Conservation (phyloP, 1,140 invertebrate genomes). For the Odontomachus brunneus region DNA sequence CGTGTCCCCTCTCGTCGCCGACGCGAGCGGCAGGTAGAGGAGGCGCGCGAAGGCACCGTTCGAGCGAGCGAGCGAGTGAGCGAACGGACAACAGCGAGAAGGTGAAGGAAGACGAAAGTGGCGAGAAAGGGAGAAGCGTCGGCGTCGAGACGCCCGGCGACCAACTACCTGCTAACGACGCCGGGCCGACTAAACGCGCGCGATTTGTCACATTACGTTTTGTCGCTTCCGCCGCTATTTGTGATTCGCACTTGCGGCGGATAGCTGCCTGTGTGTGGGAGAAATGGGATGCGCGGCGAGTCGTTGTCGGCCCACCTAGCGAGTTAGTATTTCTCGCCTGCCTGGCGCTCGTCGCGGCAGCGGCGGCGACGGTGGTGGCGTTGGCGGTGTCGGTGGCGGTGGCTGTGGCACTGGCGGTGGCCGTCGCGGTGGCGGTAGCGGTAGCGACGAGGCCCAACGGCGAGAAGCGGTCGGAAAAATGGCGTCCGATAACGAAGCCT, state of each 20-base stretch:
- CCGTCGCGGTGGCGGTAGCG: slow-evolving; percentile 55
- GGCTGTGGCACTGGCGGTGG: slow-evolving; percentile 1
- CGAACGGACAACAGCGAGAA: slow-evolving; percentile 38
- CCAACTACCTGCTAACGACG: slow-evolving; percentile 27
- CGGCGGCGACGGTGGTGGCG: background rate
- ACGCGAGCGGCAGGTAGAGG: slow-evolving; percentile 66
- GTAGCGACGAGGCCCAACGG: slow-evolving; percentile 68
- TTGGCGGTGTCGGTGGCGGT: slow-evolving; percentile 4
- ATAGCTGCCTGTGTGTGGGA: background rate
- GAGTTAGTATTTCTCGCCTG: slow-evolving; percentile 68
- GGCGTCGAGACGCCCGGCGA: slow-evolving; percentile 56
- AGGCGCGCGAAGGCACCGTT: slow-evolving; percentile 36
- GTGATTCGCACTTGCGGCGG: slow-evolving; percentile 5
- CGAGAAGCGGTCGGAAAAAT: slow-evolving; percentile 87
- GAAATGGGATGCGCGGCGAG: slow-evolving; percentile 66
- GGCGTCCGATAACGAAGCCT: slow-evolving; percentile 93
- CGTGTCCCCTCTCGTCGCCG: slow-evolving; percentile 34
- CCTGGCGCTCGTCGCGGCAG: background rate
- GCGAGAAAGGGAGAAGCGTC: slow-evolving; percentile 63
- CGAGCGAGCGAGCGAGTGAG: slow-evolving; percentile 39
- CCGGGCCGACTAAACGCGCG: slow-evolving; percentile 14
- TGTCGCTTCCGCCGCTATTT: background rate
- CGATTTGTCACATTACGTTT: slow-evolving; percentile 11
- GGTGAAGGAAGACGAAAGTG: slow-evolving; percentile 48
- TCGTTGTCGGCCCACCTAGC: slow-evolving; percentile 74